Conservation (phyloP, 2,888 invertebrate genomes). For the Cerastoderma edule region DNA sequence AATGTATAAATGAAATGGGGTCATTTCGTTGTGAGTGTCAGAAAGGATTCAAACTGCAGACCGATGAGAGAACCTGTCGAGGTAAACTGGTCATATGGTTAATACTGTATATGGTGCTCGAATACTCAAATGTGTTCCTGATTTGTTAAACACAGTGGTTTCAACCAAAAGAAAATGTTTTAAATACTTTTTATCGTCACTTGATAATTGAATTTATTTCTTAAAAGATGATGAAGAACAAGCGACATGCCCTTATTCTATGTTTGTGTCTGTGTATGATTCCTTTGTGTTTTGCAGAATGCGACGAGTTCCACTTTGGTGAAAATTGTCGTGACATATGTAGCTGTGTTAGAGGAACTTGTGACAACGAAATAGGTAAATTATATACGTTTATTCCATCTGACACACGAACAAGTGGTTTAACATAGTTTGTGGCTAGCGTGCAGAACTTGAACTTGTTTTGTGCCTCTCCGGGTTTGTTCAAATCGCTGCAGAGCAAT, state of each 20-base stretch:
- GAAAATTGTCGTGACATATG: conserved; percentile 21
- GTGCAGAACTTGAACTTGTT: no score
- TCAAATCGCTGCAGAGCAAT: no score
- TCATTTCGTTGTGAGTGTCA: conserved; percentile 35
- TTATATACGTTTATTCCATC: no score
- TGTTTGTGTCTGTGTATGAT: background rate
- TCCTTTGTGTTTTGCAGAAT: conserved; percentile 14
- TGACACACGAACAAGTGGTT: no score
- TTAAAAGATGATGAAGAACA: background rate
- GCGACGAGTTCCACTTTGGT: conserved; percentile 34
- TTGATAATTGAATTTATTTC: background rate
- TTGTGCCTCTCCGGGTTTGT: no score
- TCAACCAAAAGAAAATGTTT: background rate
- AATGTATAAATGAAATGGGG: conserved; percentile 31
- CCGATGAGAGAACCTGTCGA: conserved; percentile 27
- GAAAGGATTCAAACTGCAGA: conserved; percentile 23
- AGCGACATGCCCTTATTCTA: background rate
- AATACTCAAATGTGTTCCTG: no score
- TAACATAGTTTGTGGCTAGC: no score
- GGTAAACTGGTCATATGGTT: background rate
- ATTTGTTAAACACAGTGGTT: background rate
- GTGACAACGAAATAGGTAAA: conserved; percentile 14
- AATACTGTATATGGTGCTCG: background rate
- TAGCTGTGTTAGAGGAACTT: conserved; percentile 32
- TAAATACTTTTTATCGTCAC: background rate